These are phyloP conservation scores for Autographa pulchrina DNA, from an alignment of 2,888 invertebrate species.

Conservation along the genomic window DNA sequence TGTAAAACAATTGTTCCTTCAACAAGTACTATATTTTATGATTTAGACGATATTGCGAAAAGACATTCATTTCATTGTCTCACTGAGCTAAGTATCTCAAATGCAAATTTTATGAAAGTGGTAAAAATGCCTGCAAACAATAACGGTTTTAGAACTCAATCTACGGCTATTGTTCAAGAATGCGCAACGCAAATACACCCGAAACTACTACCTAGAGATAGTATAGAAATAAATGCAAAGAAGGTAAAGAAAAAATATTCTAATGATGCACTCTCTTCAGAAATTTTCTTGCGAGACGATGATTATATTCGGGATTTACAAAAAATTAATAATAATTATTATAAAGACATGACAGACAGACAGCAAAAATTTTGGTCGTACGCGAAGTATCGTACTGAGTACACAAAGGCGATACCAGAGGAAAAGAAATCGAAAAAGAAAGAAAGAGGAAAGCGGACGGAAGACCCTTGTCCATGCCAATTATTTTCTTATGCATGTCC, in stretches of 20 bases:
- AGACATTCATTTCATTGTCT: constrained; percentile 77
- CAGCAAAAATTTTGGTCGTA: constrained; percentile 78
- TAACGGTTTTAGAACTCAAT: constrained; percentile 64
- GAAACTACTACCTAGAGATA: constrained; percentile 64
- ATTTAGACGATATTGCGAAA: constrained; percentile 79
- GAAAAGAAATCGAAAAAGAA: constrained; percentile 72
- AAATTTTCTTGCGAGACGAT: constrained; percentile 74
- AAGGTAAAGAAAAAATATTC: constrained; percentile 64
- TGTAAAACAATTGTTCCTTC: constrained; percentile 68
- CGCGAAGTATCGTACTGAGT: constrained; percentile 77
- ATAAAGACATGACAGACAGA: constrained; percentile 61
- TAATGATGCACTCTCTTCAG: constrained; percentile 70
- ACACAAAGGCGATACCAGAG: constrained; percentile 70
- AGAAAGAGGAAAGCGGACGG: constrained; percentile 68
- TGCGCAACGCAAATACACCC: constrained; percentile 75
- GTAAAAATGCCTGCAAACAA: constrained; percentile 54
- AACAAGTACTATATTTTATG: constrained; percentile 81
- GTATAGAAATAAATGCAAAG: constrained; percentile 63
- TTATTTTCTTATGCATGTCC: constrained; percentile 81
- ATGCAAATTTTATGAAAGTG: constrained; percentile 64
- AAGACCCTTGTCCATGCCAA: constrained; percentile 81
- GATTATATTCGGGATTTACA: constrained; percentile 52
- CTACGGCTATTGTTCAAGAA: constrained; percentile 75
- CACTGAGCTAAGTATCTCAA: constrained; percentile 64
- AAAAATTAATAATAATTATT: constrained; percentile 49